Evolutionary conservation across 2,797 vertebrate species (phyloP).

Genomic region (Pangasius larnaudii): DNA sequence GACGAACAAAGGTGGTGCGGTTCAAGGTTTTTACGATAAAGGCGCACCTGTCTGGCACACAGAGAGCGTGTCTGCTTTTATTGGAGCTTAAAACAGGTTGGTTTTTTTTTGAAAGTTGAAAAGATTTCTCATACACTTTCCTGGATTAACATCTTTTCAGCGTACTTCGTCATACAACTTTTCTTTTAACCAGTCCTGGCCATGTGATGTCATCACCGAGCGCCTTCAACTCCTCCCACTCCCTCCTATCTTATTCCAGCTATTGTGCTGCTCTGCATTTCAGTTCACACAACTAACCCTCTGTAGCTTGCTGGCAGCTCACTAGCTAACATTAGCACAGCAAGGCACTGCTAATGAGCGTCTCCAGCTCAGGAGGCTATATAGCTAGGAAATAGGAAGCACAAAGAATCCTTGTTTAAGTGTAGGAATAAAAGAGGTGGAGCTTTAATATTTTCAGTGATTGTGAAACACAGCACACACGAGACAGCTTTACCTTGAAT

Average conservation of each 20-base stretch:
- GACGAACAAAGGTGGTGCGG: constrained; percentile 49
- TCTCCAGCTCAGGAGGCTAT: background rate
- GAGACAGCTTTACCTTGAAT: background rate
- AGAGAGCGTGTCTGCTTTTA: background rate
- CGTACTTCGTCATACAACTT: no score
- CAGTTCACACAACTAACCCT: background rate
- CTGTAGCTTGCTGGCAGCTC: background rate
- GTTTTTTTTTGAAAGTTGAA: background rate
- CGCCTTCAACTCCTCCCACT: background rate
- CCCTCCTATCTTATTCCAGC: background rate
- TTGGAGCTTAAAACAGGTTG: background rate
- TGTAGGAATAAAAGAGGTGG: background rate
- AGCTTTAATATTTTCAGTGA: background rate
- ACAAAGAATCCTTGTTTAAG: background rate
- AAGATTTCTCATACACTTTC: background rate
- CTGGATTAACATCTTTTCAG: background rate
- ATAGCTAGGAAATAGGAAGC: background rate
- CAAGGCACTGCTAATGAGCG: background rate
- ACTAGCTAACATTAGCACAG: background rate
- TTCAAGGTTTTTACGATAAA: constrained; percentile 56
- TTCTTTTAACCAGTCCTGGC: background rate
- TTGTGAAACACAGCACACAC: background rate
- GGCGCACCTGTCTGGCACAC: constrained; percentile 52
- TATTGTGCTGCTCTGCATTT: background rate
- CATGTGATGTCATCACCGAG: background rate